These are phyloP conservation scores for Nannospalax galili DNA, from an alignment of 2,113 vertebrate species.

Conservation along the genomic window DNA sequence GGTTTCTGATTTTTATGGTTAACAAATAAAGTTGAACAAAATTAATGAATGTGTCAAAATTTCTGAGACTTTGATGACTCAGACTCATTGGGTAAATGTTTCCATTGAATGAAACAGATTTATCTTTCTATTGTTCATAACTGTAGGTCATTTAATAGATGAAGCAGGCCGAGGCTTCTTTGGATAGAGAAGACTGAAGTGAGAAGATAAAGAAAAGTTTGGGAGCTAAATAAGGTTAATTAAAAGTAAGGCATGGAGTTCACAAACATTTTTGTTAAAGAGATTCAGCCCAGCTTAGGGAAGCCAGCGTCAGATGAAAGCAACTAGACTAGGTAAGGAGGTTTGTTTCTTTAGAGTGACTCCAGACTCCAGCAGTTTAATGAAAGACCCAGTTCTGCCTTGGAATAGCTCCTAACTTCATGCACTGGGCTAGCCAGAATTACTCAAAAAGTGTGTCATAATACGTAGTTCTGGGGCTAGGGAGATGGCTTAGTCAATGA, in stretches of 20 bases:
- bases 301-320: neutral
- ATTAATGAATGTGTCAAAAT: conserved; percentile 80
- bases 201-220: neutral
- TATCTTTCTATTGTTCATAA: conserved; percentile 76
- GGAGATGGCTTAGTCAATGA: neutral
- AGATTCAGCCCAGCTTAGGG: neutral
- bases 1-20: conserved; percentile 65
- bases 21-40: conserved; percentile 78
- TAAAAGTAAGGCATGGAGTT: neutral
- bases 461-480: neutral
- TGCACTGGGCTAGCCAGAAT: neutral
- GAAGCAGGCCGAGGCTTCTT: conserved; percentile 33
- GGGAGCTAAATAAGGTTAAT: neutral
- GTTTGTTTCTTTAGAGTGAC: neutral
- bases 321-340: neutral
- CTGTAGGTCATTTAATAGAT: conserved; percentile 69
- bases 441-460: neutral
- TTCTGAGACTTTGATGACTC: conserved; percentile 76
- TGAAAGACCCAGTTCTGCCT: neutral
- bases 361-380: neutral
- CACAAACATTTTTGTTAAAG: neutral
- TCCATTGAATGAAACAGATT: conserved; percentile 72
- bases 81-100: conserved; percentile 72
- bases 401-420: neutral
- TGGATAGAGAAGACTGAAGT: neutral